Evolutionary conservation across 2,797 vertebrate genomes (phyloP).

Genomic region (Diglossa cyanea): DNA sequence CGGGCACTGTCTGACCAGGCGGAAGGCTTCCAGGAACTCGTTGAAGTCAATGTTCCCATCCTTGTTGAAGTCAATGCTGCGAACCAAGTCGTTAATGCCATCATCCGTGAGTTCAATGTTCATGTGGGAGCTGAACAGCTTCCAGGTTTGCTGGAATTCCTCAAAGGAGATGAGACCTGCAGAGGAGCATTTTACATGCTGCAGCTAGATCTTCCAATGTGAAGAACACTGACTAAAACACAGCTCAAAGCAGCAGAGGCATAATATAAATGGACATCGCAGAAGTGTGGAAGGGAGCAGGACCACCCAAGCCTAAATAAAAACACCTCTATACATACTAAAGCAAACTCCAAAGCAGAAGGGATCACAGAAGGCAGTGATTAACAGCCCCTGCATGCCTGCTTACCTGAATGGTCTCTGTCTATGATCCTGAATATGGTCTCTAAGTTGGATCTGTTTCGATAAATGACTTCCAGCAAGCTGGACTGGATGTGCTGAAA

Average conservation of each 20-base stretch:
- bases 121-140: constrained; percentile 89
- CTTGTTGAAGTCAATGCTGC: constrained; percentile 95
- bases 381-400: accelerated
- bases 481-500: constrained; percentile 81
- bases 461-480: constrained; percentile 91
- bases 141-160: constrained; percentile 92
- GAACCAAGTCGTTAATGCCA: constrained; percentile 82
- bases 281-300: neutral
- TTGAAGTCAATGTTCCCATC: constrained; percentile 96
- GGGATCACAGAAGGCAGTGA: neutral
- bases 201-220: neutral
- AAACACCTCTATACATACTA: neutral
- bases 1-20: constrained; percentile 80
- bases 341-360: neutral
- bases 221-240: neutral
- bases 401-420: constrained; percentile 89
- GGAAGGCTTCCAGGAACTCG: constrained; percentile 95
- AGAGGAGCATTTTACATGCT: neutral
- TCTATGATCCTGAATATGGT: constrained; percentile 95
- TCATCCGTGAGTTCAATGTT: constrained; percentile 83
- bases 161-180: constrained; percentile 90
- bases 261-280: neutral
- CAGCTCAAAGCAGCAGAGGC: neutral
- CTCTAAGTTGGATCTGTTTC: constrained; percentile 90
- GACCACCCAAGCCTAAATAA: neutral